Evolutionary conservation across 1,140 invertebrate species (phyloP), one percentile per base, ranked within the genome.

Genomic region (Argopecten irradians): DNA sequence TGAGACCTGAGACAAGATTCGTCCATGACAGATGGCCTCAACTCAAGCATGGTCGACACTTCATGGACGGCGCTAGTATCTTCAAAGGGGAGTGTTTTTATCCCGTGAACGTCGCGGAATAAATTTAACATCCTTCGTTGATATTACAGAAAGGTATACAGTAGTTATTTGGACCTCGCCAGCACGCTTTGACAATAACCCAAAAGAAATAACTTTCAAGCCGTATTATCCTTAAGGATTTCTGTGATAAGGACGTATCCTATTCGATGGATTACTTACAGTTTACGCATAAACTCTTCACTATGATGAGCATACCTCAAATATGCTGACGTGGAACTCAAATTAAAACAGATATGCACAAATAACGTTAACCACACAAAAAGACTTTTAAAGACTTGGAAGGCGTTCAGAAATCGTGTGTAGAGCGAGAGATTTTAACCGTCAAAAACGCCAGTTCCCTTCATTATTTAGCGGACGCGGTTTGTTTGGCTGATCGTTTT

Each of bases 11-110:
- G 8, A 28, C 55, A 71, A n/a, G 55, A 16, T 71, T 71, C 0
- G 55, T 28, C 55, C 55, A 71, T 71, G 55, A 71, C 55, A 71
- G 55, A 71, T 71, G 55, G 55, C n/a, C 55, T 71, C n/a, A 28
- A 71, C 55, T 16, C 55, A 71, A 71, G 22, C 55, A 16, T 71
- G 55, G 55, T 71, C 55, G 55, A 28, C 55, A 71, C 55, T 71
- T 71, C 55, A 71, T 71, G 55, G 55, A n/a, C 22, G 55, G 28
- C 55, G 55, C 55, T 71, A 16, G 22, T n/a, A 28, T 16, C 55
- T 28, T 71, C 55, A 71, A 71, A 71, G 55, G 55, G 13, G 55
- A 11, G 13, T 71, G 55, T 71, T 71, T 71, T 71, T 71, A 71
- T 71, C 55, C 55, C 28, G 22, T 5, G 14, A 28, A 71, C 55